Base-by-base conservation (phyloP, 2,797 vertebrate genomes). In the Bovichtus diacanthus region DNA sequence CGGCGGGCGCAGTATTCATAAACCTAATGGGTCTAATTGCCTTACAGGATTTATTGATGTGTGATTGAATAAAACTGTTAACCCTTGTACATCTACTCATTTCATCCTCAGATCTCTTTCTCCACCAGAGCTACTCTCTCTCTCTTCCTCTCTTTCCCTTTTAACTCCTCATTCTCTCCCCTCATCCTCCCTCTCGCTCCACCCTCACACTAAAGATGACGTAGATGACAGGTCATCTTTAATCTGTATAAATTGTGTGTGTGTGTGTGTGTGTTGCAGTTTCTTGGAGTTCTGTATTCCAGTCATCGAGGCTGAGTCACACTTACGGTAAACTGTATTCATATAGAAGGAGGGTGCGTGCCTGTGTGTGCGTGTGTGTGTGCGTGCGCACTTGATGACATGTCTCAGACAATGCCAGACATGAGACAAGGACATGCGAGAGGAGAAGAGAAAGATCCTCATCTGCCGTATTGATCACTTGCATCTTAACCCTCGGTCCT, bases 381-480 rank as follows among this genome's bases (percentile, higher is more conserved):
- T 64, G 38, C 50, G 16, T 55, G 16, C 18, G 41, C 25, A 21
- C 46, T 6, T 19, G 78, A 50, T 66, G 68, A 79, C 75, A 78
- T 70, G 82, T 82, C 78, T 78, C 44, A 85, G 87, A 88, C 84
- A 49, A 76, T 47, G 31, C 23, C 60, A 76, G 81, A 88, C 81
- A 77, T 31, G 59, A 82, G 79, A 74, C 85, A 86, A 88, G 87
- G 90, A 90, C 85, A 85, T 34, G 11, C 25, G 38, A 70, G 67
- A 47, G 8, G 46, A 62, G 64, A n/a, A 80, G 64, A 51, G 69
- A 79, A 60, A 38, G 76, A 83, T 82, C 47, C 51, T 76, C 77
- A 81, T 91, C 87, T 82, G 50, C 66, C 68, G 64, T 83, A 92
- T 90, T 81, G 84, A 90, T 88, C 63, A 25, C 16, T 34, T 74